Conservation (phyloP, 2,113 vertebrate genomes). For the Sardina pilchardus region DNA sequence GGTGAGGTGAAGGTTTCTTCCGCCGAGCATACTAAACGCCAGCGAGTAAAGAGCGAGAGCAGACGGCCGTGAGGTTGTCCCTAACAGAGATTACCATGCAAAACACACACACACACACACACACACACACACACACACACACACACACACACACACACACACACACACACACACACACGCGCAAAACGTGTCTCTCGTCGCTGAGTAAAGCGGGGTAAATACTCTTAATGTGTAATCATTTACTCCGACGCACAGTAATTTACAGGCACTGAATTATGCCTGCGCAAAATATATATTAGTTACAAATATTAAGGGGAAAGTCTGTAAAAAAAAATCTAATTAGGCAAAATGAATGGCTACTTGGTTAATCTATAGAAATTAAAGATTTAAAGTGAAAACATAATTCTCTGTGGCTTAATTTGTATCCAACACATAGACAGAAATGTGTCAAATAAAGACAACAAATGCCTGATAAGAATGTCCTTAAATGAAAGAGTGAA, state of each 20-base stretch:
- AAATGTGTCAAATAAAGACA: background rate
- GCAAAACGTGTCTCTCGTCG: constrained; percentile 37
- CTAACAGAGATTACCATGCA: constrained; percentile 63
- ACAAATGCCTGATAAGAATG: background rate
- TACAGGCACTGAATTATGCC: background rate
- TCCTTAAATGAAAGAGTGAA: constrained; percentile 12
- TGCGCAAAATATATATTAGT: background rate
- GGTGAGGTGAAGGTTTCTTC: constrained; percentile 74
- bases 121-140: too few species aligned
- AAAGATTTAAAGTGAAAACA: background rate
- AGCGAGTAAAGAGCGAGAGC: constrained; percentile 10
- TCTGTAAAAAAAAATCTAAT: background rate
- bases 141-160: too few species aligned
- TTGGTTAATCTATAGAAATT: constrained; percentile 1
- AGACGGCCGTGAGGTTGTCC: constrained; percentile 24
- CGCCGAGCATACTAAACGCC: constrained; percentile 67
- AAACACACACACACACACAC: too few species aligned
- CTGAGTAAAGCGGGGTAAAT: constrained; percentile 41
- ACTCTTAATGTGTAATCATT: constrained; percentile 20
- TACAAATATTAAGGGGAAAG: background rate
- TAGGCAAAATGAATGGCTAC: background rate
- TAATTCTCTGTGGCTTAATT: constrained; percentile 4
- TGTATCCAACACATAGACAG: background rate
- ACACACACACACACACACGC: too few species aligned
- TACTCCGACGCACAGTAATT: background rate